Evolutionary conservation across 1,140 invertebrate species (phyloP).

Genomic region (Drosophila santomea): DNA sequence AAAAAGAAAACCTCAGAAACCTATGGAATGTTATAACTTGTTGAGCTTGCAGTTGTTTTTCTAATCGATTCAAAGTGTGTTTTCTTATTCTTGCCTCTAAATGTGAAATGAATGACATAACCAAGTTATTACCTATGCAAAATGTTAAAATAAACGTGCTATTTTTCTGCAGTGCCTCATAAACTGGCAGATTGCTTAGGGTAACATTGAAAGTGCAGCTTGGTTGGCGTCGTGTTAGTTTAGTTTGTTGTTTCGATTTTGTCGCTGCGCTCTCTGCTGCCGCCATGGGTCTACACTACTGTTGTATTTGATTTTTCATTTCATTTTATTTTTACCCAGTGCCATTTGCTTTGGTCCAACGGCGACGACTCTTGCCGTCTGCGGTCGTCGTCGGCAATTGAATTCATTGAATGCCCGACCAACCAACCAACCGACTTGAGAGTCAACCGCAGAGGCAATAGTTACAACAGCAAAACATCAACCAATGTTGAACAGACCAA

Average conservation of each 20-base stretch:
- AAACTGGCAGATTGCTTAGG: slow-evolving; percentile 20
- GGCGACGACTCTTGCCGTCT: slow-evolving; percentile 57
- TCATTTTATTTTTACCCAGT: slow-evolving; percentile 5
- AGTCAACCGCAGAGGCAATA: slow-evolving; percentile 53
- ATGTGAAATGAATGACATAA: too few species aligned
- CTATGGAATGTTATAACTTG: too few species aligned
- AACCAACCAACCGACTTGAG: slow-evolving; percentile 10
- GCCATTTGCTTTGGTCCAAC: slow-evolving; percentile 5
- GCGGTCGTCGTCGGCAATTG: slow-evolving; percentile 72
- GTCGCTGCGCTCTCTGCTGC: neutral
- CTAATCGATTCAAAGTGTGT: too few species aligned
- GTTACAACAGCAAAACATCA: slow-evolving; percentile 15
- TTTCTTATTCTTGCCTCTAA: too few species aligned
- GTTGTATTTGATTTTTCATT: slow-evolving; percentile 20
- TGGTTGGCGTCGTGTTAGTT: slow-evolving; percentile 67
- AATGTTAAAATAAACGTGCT: too few species aligned
- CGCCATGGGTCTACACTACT: slow-evolving; percentile 1
- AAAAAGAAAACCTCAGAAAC: too few species aligned
- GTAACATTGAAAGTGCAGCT: slow-evolving; percentile 47
- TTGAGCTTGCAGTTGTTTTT: too few species aligned
- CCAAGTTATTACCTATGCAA: too few species aligned
- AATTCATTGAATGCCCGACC: slow-evolving; percentile 71
- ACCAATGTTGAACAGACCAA: slow-evolving; percentile 54
- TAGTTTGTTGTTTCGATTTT: slow-evolving; percentile 25
- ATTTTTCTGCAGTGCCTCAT: slow-evolving; percentile 7